Evolutionary conservation across 2,797 vertebrate genomes (phyloP).

Genomic region (Eleutherodactylus coqui): DNA sequence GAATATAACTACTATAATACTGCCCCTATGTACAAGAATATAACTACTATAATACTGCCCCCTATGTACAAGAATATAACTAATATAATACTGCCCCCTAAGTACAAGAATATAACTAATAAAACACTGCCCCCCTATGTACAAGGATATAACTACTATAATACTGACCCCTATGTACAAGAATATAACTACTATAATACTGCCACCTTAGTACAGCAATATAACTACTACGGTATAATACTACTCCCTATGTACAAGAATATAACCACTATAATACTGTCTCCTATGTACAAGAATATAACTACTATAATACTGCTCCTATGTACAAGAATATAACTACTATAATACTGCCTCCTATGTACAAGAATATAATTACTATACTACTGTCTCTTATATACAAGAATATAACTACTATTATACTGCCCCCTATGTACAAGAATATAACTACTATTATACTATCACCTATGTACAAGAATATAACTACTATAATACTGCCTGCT

Average conservation of each 20-base stretch:
- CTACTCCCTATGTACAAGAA: constrained; percentile 9
- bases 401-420: not conserved
- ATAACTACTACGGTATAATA: too few species aligned
- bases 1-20: constrained; percentile 19
- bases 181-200: too few species aligned
- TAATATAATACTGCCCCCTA: too few species aligned
- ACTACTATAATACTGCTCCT: constrained; percentile 1
- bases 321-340: not conserved
- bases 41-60: not conserved
- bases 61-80: too few species aligned
- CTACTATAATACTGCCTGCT: too few species aligned
- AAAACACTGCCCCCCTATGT: too few species aligned
- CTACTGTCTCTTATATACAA: not conserved
- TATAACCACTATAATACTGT: constrained; percentile 3
- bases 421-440: too few species aligned
- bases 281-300: constrained; percentile 20
- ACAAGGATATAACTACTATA: too few species aligned
- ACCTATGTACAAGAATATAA: not conserved
- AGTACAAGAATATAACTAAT: too few species aligned
- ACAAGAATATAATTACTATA: not conserved
- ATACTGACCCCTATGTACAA: too few species aligned
- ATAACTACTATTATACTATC: not conserved
- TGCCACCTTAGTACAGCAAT: too few species aligned
- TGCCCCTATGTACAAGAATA: not conserved
- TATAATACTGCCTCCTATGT: not conserved